Conservation (phyloP, 2,113 vertebrate genomes). For the Crypturellus undulatus region DNA sequence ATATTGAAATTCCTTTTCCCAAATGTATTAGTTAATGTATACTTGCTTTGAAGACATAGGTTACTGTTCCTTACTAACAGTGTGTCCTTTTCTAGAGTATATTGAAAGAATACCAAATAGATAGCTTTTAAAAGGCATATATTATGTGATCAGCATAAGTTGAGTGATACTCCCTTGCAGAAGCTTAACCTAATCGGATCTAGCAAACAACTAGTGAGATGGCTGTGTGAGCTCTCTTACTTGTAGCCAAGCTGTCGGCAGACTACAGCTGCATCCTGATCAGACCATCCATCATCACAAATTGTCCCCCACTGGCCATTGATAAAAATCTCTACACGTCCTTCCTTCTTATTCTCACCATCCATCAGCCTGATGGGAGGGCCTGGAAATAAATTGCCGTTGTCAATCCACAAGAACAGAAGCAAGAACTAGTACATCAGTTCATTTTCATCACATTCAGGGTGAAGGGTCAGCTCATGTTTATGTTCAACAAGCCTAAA, state of each 20-base stretch:
- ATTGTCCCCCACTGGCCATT: slow-evolving; percentile 94
- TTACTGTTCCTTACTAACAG: background rate
- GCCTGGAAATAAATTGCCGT: slow-evolving; percentile 77
- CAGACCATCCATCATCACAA: slow-evolving; percentile 97
- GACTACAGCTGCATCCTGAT: slow-evolving; percentile 91
- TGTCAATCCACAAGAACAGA: slow-evolving; percentile 24
- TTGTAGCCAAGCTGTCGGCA: slow-evolving; percentile 94
- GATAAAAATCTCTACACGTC: slow-evolving; percentile 93
- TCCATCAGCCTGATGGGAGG: slow-evolving; percentile 90
- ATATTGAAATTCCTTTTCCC: background rate
- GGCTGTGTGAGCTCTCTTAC: slow-evolving; percentile 76
- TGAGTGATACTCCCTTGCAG: background rate
- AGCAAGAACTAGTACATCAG: background rate
- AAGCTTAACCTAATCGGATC: background rate
- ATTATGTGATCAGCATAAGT: background rate
- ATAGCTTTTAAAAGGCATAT: background rate
- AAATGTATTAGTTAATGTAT: background rate
- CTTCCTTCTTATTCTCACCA: slow-evolving; percentile 93
- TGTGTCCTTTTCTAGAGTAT: background rate
- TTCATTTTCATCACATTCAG: background rate
- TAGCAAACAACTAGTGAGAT: background rate
- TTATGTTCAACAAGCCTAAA: background rate
- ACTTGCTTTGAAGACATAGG: background rate
- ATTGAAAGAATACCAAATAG: background rate
- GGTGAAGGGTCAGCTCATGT: background rate